A percentile compares a stretch with the other conserved stretches of the same genome.
Evolutionary conservation across 2,113 vertebrate species (phyloP).

Genomic region (Ivindomyrus marchei): DNA sequence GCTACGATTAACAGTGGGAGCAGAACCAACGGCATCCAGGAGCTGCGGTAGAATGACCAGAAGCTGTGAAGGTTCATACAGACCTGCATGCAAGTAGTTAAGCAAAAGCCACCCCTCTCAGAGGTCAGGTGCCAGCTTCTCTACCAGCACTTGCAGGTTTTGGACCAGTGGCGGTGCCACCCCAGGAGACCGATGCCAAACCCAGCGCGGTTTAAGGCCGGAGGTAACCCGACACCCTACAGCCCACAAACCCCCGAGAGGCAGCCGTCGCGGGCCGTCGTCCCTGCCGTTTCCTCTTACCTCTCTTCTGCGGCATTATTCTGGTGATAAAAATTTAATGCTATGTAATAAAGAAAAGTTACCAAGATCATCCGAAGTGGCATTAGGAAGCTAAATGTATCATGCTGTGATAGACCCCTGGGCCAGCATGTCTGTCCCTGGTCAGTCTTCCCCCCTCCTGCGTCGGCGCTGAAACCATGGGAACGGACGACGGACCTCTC

Average conservation of each 20-base stretch:
- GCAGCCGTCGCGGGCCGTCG: too few relatives aligned
- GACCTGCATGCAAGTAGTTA: not conserved
- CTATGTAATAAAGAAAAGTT: conserved; percentile 40
- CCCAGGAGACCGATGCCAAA: not conserved
- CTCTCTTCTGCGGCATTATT: conserved; percentile 40
- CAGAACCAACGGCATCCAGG: not conserved
- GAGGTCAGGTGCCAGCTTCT: not conserved
- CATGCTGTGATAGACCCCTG: conserved; percentile 27
- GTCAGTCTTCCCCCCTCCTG: not conserved
- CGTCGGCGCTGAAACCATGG: conserved; percentile 33
- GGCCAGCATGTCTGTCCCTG: conserved; percentile 26
- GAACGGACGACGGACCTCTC: conserved; percentile 31
- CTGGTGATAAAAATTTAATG: conserved; percentile 38
- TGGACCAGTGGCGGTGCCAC: not conserved
- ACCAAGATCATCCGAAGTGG: conserved; percentile 36
- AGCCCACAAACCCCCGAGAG: not conserved
- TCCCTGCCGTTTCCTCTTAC: conserved; percentile 37
- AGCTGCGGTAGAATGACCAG: not conserved
- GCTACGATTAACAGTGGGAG: not conserved
- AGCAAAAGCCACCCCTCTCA: not conserved
- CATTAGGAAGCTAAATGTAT: conserved; percentile 42
- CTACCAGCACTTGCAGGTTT: not conserved
- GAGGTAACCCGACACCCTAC: not conserved
- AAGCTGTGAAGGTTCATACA: not conserved
- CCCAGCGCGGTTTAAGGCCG: not conserved